Conservation (phyloP, 2,888 invertebrate species). For the Micropterix aruncella region DNA sequence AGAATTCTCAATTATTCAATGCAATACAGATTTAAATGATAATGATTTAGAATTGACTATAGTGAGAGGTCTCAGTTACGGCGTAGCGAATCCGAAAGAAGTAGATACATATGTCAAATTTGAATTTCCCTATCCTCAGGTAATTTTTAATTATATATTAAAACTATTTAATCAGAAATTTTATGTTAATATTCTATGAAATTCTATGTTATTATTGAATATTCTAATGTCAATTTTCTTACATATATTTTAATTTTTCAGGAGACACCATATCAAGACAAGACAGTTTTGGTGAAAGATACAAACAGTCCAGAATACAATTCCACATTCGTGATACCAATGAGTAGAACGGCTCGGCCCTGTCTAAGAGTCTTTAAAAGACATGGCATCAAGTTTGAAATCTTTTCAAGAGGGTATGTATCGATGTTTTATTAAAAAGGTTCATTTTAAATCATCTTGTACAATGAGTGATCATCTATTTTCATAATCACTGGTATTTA, state of each 20-base stretch:
- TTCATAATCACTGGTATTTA: too few species aligned
- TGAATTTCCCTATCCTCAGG: slow-evolving; percentile 84
- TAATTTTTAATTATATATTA: slow-evolving; percentile 23
- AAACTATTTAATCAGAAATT: too few species aligned
- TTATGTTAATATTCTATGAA: too few species aligned
- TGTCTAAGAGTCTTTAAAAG: slow-evolving; percentile 81
- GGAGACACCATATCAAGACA: slow-evolving; percentile 60
- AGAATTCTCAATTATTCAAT: slow-evolving; percentile 82
- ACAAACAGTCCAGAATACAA: slow-evolving; percentile 85
- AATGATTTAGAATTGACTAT: slow-evolving; percentile 80
- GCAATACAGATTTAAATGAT: slow-evolving; percentile 86
- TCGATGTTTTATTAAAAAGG: slow-evolving; percentile 11
- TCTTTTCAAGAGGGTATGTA: slow-evolving; percentile 83
- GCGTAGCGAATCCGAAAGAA: slow-evolving; percentile 70
- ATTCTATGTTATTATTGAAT: slow-evolving; percentile 1
- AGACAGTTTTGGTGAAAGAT: slow-evolving; percentile 65
- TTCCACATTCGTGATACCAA: slow-evolving; percentile 61
- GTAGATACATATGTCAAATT: slow-evolving; percentile 87
- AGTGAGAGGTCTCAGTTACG: slow-evolving; percentile 77
- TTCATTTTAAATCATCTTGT: too few species aligned
- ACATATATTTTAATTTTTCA: too few species aligned
- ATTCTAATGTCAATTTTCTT: slow-evolving; percentile 3
- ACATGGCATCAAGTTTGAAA: slow-evolving; percentile 79
- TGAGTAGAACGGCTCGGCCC: slow-evolving; percentile 64
- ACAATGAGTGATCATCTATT: too few species aligned